Conservation (phyloP, 2,888 invertebrate species). For the Drosophila atroscutellata region DNA sequence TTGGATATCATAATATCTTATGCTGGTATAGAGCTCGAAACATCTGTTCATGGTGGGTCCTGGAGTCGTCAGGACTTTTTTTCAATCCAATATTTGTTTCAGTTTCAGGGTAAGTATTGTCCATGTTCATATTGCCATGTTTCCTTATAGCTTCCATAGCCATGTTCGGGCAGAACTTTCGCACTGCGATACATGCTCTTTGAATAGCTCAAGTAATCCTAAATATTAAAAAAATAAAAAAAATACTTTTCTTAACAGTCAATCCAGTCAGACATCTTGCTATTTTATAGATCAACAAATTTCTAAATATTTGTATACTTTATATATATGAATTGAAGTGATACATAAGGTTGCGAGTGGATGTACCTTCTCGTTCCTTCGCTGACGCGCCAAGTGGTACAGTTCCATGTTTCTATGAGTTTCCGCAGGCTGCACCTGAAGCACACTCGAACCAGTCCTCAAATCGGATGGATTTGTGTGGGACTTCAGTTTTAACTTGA, state of each 20-base stretch:
- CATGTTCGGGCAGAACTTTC: conserved; percentile 65
- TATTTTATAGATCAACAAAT: background rate
- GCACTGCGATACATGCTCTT: conserved; percentile 71
- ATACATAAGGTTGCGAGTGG: background rate
- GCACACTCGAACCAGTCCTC: conserved; percentile 37
- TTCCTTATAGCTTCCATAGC: conserved; percentile 45
- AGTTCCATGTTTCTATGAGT: conserved; percentile 20
- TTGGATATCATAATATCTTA: conserved; percentile 43
- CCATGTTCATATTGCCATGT: conserved; percentile 71
- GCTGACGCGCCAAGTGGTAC: conserved; percentile 23
- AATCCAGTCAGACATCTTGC: background rate
- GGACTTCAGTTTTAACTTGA: conserved; percentile 70
- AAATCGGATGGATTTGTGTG: conserved; percentile 38
- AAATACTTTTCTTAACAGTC: background rate
- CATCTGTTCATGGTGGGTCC: background rate
- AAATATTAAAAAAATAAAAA: background rate
- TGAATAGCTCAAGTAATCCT: conserved; percentile 74
- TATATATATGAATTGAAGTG: background rate
- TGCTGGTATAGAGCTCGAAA: background rate
- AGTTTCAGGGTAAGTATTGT: conserved; percentile 76
- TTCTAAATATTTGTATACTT: background rate
- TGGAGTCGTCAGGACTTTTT: background rate
- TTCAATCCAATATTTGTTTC: background rate
- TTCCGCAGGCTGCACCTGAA: conserved; percentile 58
- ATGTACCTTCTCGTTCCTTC: conserved; percentile 51